These are phyloP conservation scores for Caenorhabditis virilis DNA, from an alignment of 2,888 invertebrate genomes.

Conservation along the genomic window DNA sequence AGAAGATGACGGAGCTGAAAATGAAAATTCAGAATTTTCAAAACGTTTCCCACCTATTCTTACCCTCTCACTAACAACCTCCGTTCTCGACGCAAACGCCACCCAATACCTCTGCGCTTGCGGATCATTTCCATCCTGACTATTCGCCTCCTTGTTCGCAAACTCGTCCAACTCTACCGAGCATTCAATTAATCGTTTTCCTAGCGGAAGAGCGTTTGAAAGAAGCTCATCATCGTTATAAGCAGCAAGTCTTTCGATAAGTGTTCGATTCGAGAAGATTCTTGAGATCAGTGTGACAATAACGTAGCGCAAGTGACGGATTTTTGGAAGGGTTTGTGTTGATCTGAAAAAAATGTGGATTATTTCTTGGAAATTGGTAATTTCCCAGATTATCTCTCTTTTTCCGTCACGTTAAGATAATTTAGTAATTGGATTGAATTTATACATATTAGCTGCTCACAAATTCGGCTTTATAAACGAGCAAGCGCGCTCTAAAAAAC, in stretches of 20 bases:
- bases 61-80: slow-evolving; percentile 58
- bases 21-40: not conserved
- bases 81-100: slow-evolving; percentile 50
- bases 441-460: too few relatives aligned
- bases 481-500: too few relatives aligned
- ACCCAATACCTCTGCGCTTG: slow-evolving; percentile 52
- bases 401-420: too few relatives aligned
- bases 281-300: slow-evolving; percentile 79
- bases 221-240: slow-evolving; percentile 52
- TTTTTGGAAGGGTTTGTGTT: slow-evolving; percentile 78
- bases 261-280: slow-evolving; percentile 77
- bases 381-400: too few relatives aligned
- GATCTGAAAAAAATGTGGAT: slow-evolving; percentile 70
- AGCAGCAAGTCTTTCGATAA: slow-evolving; percentile 74
- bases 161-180: slow-evolving; percentile 58
- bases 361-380: too few relatives aligned
- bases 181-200: slow-evolving; percentile 50
- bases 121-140: slow-evolving; percentile 30
- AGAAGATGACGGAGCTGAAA: slow-evolving; percentile 73
- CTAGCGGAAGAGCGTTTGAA: slow-evolving; percentile 46
- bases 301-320: slow-evolving; percentile 84
- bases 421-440: too few relatives aligned
- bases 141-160: slow-evolving; percentile 44
- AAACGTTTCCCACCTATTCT: not conserved
- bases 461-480: too few relatives aligned